Evolutionary conservation across 2,888 invertebrate genomes (phyloP).

Genomic region (Ligdia adustata): DNA sequence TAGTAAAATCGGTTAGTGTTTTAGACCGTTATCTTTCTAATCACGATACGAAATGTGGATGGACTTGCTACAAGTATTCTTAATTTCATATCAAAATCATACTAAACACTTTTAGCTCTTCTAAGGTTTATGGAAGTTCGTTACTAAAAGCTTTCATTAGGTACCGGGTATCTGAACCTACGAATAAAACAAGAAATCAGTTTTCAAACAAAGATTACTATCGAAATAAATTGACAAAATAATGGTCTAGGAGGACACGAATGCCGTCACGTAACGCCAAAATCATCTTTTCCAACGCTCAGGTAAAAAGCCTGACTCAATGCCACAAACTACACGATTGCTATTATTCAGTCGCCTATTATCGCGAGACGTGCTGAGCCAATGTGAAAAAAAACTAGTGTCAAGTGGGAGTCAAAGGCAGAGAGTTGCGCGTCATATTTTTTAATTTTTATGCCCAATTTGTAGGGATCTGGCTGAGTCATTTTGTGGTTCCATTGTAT

Average conservation of each 20-base stretch:
- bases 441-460: constrained; percentile 27
- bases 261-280: constrained; percentile 31
- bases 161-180: too few species aligned
- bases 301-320: constrained; percentile 35
- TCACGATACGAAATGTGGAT: not conserved
- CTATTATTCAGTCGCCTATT: constrained; percentile 34
- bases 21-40: constrained; percentile 4
- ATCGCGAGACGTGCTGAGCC: constrained; percentile 26
- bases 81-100: too few species aligned
- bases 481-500: constrained; percentile 20
- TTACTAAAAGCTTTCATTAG: too few species aligned
- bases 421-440: constrained; percentile 31
- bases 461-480: constrained; percentile 22
- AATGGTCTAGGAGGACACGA: constrained; percentile 18
- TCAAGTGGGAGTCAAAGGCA: constrained; percentile 30
- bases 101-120: too few species aligned
- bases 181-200: not conserved
- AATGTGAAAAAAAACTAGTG: constrained; percentile 26
- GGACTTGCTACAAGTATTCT: too few species aligned
- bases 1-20: not conserved
- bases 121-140: too few species aligned
- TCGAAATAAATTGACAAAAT: constrained; percentile 13
- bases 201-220: not conserved
- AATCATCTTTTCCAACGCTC: constrained; percentile 29
- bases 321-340: constrained; percentile 32